phyloP scores from a whole-genome alignment of 2,888 invertebrate species.

The Cheilosia grossa region DNA sequence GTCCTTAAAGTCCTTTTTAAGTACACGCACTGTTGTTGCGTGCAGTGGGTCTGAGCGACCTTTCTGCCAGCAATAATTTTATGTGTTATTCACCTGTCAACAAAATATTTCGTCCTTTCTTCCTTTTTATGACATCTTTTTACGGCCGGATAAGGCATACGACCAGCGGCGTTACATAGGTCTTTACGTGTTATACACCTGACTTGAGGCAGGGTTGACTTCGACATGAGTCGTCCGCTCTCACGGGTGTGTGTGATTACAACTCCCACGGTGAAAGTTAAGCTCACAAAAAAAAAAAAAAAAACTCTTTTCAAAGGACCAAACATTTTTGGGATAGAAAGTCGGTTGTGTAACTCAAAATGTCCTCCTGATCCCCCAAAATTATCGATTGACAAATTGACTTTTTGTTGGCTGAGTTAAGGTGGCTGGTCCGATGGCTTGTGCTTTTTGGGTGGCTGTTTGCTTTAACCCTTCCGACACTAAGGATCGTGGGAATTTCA shows the following conservation, averaged over 20 bases:
- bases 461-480: conserved; percentile 58
- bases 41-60: conserved; percentile 29
- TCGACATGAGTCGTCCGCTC: neutral
- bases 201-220: neutral
- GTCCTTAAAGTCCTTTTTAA: conserved; percentile 29
- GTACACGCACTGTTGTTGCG: neutral
- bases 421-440: neutral
- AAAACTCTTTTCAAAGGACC: conserved; percentile 1
- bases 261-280: conserved; percentile 29
- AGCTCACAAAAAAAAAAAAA: conserved; percentile 28
- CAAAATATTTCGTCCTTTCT: conserved; percentile 57
- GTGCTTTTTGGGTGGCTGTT: neutral
- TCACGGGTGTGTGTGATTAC: conserved; percentile 3
- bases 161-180: conserved; percentile 33
- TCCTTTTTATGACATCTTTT: conserved; percentile 61
- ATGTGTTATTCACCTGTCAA: conserved; percentile 71
- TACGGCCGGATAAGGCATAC: conserved; percentile 56
- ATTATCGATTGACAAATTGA: conserved; percentile 73
- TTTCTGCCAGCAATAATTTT: conserved; percentile 50
- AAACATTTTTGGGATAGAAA: conserved; percentile 28
- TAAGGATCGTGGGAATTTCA: conserved; percentile 71
- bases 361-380: conserved; percentile 64
- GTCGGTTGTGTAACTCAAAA: conserved; percentile 54
- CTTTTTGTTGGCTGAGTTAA: conserved; percentile 28
- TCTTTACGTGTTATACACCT: conserved; percentile 34